Conservation (phyloP, 2,113 vertebrate genomes). For the Ploceus nigricollis region DNA sequence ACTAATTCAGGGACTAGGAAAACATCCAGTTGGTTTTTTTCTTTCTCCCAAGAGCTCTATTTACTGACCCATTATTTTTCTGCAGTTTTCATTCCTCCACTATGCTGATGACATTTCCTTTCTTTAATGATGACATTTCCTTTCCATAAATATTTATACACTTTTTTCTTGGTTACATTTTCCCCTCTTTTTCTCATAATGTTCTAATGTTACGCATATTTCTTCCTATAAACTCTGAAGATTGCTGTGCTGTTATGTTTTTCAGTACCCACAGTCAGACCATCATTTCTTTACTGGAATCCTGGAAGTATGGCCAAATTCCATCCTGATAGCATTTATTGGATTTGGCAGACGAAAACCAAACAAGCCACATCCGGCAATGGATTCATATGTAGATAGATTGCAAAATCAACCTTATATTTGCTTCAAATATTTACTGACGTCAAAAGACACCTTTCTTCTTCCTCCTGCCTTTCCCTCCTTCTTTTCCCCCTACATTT, state of each 20-base stretch:
- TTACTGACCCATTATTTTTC: conserved; percentile 13
- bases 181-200: not conserved
- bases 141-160: not conserved
- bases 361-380: conserved; percentile 29
- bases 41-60: not conserved
- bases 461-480: not conserved
- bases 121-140: not conserved
- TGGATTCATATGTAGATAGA: not conserved
- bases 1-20: not conserved
- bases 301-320: not conserved
- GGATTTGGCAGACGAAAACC: conserved; percentile 41
- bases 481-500: not conserved
- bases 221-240: not conserved
- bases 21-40: not conserved
- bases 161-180: not conserved
- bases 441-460: not conserved
- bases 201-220: not conserved
- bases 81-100: not conserved
- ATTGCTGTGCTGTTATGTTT: not conserved
- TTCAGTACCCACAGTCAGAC: not conserved
- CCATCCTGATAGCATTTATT: conserved; percentile 11
- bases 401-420: not conserved
- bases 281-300: not conserved
- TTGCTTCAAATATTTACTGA: conserved; percentile 37
- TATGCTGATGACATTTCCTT: not conserved